Evolutionary conservation across 2,888 invertebrate species (phyloP).

Genomic region (Steinernema carpocapsae): DNA sequence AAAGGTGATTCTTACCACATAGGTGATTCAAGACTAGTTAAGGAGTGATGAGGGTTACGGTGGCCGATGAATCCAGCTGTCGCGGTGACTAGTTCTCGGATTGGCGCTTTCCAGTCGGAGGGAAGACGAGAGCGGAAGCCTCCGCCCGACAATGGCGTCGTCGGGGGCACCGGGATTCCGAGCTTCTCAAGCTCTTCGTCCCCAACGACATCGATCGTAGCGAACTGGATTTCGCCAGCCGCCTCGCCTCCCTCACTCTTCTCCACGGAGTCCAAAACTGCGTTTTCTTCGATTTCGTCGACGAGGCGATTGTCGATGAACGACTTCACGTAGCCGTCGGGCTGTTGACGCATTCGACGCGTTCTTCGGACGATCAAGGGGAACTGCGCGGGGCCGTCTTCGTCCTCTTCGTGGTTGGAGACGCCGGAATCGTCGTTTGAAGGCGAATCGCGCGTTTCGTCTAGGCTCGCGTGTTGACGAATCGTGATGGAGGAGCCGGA

Average conservation of each 20-base stretch:
- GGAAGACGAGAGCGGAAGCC: conserved; percentile 7
- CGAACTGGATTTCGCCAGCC: conserved; percentile 36
- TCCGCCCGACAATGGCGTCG: conserved; percentile 2
- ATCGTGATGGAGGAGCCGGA: neutral
- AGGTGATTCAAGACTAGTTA: neutral
- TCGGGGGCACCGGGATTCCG: neutral
- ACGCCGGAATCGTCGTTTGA: neutral
- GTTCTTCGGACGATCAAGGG: conserved; percentile 42
- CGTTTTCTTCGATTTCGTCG: conserved; percentile 16
- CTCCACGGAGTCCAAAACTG: conserved; percentile 5
- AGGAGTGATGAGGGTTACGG: neutral
- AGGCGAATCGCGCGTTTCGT: neutral
- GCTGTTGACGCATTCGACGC: conserved; percentile 51
- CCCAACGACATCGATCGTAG: conserved; percentile 43
- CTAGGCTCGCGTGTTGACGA: conserved; percentile 17
- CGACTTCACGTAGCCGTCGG: conserved; percentile 40
- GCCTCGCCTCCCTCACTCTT: conserved; percentile 38
- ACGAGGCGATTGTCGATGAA: conserved; percentile 25
- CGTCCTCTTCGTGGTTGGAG: neutral
- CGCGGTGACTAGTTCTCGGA: conserved; percentile 3
- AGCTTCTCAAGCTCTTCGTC: conserved; percentile 47
- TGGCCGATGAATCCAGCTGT: neutral
- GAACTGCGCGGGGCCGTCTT: neutral
- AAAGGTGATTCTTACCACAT: neutral
- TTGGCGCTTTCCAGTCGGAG: conserved; percentile 14